These are phyloP conservation scores for Orientallactaga bullata DNA, from an alignment of 2,113 vertebrate species.

Conservation along the genomic window DNA sequence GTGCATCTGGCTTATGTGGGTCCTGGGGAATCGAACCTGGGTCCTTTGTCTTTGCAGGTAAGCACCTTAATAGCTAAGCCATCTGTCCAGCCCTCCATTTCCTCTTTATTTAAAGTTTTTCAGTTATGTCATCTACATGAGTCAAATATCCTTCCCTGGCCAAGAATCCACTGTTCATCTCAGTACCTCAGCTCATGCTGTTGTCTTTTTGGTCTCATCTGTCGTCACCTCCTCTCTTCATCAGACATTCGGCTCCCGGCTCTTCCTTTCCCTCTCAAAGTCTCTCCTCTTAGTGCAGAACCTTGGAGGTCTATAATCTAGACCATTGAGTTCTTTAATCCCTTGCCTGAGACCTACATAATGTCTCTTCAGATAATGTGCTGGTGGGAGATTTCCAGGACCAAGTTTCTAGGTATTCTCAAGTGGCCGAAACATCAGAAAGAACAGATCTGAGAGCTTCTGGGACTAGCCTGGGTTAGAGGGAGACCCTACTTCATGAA, in stretches of 20 bases:
- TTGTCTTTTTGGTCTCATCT: not conserved
- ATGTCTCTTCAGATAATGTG: not conserved
- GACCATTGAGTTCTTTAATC: not conserved
- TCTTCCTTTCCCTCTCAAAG: not conserved
- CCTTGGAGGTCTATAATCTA: not conserved
- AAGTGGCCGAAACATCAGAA: not conserved
- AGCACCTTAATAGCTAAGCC: no score
- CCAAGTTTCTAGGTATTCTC: not conserved
- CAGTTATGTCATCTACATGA: not conserved
- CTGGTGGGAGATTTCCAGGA: conserved; percentile 28
- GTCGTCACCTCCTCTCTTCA: not conserved
- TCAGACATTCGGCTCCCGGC: not conserved
- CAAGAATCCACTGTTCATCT: not conserved
- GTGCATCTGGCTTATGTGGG: no score
- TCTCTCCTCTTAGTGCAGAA: not conserved
- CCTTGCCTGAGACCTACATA: not conserved
- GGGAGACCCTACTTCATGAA: no score
- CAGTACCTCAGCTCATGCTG: not conserved
- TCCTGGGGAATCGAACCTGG: no score
- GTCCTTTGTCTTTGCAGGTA: no score
- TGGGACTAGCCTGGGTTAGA: not conserved
- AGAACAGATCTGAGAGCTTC: not conserved
- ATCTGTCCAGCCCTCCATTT: not conserved
- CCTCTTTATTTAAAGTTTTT: conserved; percentile 40
- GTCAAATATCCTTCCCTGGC: not conserved